These are phyloP conservation scores for Clarias gariepinus DNA, from an alignment of 2,113 vertebrate genomes.

Conservation along the genomic window DNA sequence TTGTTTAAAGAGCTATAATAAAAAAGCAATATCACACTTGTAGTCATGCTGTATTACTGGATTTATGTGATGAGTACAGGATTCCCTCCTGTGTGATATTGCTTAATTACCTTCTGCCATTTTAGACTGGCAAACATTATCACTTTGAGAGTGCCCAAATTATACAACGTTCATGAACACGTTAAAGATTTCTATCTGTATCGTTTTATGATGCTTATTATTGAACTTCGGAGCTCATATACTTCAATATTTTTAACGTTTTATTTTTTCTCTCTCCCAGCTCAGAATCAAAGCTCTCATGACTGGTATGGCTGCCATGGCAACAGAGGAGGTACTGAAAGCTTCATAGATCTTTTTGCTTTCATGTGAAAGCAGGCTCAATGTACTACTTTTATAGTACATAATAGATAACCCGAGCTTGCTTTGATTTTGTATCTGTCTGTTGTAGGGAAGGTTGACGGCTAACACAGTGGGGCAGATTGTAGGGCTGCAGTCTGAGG, in stretches of 20 bases:
- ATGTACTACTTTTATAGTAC: not conserved
- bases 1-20: too few species aligned
- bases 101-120: not conserved
- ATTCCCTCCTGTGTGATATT: too few species aligned
- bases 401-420: not conserved
- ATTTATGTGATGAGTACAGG: too few species aligned
- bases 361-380: not conserved
- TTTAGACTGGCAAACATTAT: not conserved
- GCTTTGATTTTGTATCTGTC: conserved; percentile 15
- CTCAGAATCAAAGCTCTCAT: conserved; percentile 87
- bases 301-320: conserved; percentile 94
- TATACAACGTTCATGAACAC: not conserved
- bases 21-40: too few species aligned
- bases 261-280: conserved; percentile 59
- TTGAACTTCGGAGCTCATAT: not conserved
- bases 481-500: conserved; percentile 90
- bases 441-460: conserved; percentile 83
- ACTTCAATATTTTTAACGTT: not conserved
- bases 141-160: too few species aligned
- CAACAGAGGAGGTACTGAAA: conserved; percentile 81
- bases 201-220: not conserved
- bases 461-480: conserved; percentile 95
- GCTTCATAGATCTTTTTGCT: not conserved
- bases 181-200: not conserved
- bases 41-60: too few species aligned